These are phyloP conservation scores for Parauchenoglanis ngamensis DNA, from an alignment of 2,797 vertebrate species.

Conservation along the genomic window DNA sequence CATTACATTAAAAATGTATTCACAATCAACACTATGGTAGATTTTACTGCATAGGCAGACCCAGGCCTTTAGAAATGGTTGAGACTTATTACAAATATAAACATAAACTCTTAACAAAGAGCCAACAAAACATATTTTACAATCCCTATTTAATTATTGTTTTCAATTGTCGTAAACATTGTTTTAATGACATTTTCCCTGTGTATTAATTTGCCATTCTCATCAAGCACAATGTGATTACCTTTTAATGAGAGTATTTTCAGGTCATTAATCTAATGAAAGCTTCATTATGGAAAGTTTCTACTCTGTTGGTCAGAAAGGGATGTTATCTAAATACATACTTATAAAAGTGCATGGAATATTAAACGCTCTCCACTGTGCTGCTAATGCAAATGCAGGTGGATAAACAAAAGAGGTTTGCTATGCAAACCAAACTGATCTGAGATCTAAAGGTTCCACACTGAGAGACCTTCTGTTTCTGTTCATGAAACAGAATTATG, in stretches of 20 bases:
- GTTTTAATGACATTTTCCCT: slow-evolving; percentile 35
- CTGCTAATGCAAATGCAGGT: slow-evolving; percentile 34
- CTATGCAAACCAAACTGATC: slow-evolving; percentile 31
- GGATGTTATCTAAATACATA: slow-evolving; percentile 41
- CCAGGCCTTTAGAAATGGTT: background rate
- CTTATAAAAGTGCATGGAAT: slow-evolving; percentile 29
- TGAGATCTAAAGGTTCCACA: slow-evolving; percentile 25
- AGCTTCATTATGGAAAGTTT: slow-evolving; percentile 56
- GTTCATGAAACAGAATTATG: slow-evolving; percentile 30
- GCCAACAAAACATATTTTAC: background rate
- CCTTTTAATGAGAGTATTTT: slow-evolving; percentile 60
- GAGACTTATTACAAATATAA: background rate
- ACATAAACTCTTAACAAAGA: background rate
- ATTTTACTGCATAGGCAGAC: background rate
- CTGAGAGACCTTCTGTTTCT: background rate
- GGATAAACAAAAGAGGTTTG: slow-evolving; percentile 27
- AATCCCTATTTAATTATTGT: slow-evolving; percentile 31
- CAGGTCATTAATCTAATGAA: slow-evolving; percentile 62
- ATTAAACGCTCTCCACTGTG: slow-evolving; percentile 34
- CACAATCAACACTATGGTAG: background rate
- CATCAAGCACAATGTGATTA: slow-evolving; percentile 58
- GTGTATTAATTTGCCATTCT: slow-evolving; percentile 42
- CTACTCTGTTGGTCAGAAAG: slow-evolving; percentile 42
- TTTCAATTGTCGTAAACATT: background rate
- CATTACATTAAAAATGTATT: background rate